Percentiles rank a stretch among this genome's conserved stretches.
These are phyloP conservation scores for Temnothorax ravouxi DNA, from an alignment of 2,888 invertebrate species.

Conservation along the genomic window DNA sequence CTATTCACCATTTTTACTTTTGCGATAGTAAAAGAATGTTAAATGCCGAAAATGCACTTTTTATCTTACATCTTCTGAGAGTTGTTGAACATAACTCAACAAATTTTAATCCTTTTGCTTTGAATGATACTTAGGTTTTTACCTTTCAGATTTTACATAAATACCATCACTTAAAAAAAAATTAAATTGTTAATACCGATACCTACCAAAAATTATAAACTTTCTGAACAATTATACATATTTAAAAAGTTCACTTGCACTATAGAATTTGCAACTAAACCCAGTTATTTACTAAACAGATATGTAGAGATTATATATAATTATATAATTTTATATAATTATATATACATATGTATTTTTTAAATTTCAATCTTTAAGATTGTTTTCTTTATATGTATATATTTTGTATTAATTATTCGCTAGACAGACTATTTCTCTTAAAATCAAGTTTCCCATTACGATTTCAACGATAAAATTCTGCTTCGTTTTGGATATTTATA, in stretches of 20 bases:
- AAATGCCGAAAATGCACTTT: background rate
- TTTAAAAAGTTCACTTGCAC: background rate
- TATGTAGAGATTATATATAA: background rate
- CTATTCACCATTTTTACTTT: background rate
- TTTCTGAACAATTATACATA: background rate
- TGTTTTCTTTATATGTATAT: background rate
- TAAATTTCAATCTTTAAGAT: background rate
- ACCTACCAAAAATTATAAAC: background rate
- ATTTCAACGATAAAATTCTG: background rate
- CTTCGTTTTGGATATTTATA: background rate
- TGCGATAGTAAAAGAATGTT: background rate
- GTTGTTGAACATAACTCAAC: background rate
- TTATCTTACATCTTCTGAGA: background rate
- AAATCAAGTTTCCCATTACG: background rate
- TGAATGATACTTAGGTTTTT: background rate
- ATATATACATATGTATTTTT: background rate
- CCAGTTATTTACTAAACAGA: background rate
- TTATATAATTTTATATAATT: background rate
- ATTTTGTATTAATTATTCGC: background rate
- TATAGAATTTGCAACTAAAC: slow-evolving; percentile 2
- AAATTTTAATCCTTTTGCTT: background rate
- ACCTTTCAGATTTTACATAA: background rate
- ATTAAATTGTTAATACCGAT: background rate
- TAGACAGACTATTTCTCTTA: background rate
- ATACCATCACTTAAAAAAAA: background rate